phyloP scores from a whole-genome alignment of 1,140 invertebrate species.

The Ceratoteleas bidentatus region DNA sequence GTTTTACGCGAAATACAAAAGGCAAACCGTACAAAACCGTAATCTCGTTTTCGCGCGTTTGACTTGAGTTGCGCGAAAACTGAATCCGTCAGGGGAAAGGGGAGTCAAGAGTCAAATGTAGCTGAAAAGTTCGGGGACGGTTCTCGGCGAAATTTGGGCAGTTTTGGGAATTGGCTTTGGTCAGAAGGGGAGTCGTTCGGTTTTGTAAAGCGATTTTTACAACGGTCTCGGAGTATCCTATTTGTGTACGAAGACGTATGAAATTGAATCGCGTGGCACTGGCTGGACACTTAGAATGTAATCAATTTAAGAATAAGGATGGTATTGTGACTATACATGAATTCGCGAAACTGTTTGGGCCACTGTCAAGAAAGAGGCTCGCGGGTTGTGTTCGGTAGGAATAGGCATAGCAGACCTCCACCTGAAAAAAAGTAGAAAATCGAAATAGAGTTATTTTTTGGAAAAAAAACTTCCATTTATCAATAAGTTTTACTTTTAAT shows the following conservation, averaged over 20 bases:
- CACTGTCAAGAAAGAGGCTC: slow-evolving; percentile 88
- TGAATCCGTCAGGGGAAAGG: slow-evolving; percentile 30
- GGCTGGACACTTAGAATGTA: slow-evolving; percentile 4
- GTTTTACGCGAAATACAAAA: slow-evolving; percentile 13
- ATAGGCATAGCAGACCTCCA: slow-evolving; percentile 91
- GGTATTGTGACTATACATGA: slow-evolving; percentile 42
- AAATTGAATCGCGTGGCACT: slow-evolving; percentile 9
- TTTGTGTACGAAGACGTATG: slow-evolving; percentile 10
- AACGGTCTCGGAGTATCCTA: slow-evolving; percentile 3
- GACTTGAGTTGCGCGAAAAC: slow-evolving; percentile 10
- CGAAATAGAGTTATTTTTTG: no score
- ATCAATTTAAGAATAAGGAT: slow-evolving; percentile 39
- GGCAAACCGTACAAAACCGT: slow-evolving; percentile 16
- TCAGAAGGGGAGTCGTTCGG: neutral
- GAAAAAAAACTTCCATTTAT: neutral
- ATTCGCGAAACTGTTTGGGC: slow-evolving; percentile 35
- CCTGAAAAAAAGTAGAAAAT: slow-evolving; percentile 77
- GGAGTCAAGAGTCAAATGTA: neutral
- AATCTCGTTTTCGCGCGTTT: slow-evolving; percentile 42
- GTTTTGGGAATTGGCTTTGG: slow-evolving; percentile 2
- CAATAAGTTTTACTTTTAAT: no score
- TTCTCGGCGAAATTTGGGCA: slow-evolving; percentile 8
- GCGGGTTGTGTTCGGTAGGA: slow-evolving; percentile 92
- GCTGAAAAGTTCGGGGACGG: slow-evolving; percentile 24
- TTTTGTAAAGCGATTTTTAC: slow-evolving; percentile 14